phyloP scores from a whole-genome alignment of 2,113 vertebrate species.

The Theropithecus gelada region DNA sequence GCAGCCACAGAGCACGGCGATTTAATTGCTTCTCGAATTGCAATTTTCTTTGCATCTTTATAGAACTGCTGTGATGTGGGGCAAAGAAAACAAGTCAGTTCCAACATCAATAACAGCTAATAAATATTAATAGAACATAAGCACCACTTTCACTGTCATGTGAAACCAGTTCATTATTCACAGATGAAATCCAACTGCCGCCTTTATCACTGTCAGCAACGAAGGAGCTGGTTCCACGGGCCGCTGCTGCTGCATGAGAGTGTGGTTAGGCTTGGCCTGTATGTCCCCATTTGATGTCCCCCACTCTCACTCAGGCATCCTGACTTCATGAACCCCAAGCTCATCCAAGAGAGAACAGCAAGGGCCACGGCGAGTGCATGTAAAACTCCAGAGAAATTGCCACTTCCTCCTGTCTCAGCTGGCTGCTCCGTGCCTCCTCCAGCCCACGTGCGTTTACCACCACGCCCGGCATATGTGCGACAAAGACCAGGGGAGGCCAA shows the following conservation, averaged over 20 bases:
- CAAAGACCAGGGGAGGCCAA: accelerated
- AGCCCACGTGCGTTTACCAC: accelerated
- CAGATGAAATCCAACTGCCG: conserved; percentile 60
- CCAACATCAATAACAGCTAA: conserved; percentile 52
- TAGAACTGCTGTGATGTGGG: conserved; percentile 16
- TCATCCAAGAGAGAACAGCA: accelerated
- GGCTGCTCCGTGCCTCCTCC: neutral
- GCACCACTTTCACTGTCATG: conserved; percentile 38
- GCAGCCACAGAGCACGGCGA: accelerated
- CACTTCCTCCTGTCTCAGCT: neutral
- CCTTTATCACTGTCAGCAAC: conserved; percentile 60
- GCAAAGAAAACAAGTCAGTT: conserved; percentile 51
- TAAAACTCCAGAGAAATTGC: neutral
- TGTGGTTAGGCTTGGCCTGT: neutral
- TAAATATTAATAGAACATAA: conserved; percentile 74
- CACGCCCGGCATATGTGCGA: accelerated
- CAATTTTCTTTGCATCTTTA: neutral
- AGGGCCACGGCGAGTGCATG: accelerated
- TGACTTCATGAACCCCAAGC: neutral
- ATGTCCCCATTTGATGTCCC: neutral
- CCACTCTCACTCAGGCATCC: no score
- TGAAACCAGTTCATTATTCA: conserved; percentile 68
- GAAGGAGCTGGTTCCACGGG: neutral
- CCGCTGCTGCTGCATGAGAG: neutral
- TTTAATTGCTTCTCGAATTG: neutral